Conservation (phyloP, 2,888 invertebrate species). For the Dyspetes luteomarginatus region DNA sequence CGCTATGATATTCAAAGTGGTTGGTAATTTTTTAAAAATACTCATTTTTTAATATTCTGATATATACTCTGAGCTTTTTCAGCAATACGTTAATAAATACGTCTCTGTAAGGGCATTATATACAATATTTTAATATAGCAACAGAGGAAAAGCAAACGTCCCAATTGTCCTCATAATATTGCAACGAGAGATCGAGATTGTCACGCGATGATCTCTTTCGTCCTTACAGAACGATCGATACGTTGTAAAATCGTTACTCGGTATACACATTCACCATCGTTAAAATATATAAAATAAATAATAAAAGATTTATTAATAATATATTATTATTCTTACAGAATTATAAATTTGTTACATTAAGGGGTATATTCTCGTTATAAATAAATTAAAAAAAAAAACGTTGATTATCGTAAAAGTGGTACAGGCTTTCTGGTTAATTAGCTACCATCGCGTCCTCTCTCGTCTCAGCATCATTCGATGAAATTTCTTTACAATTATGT, state of each 20-base stretch:
- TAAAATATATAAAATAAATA: too few species aligned
- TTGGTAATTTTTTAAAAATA: background rate
- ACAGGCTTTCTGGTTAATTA: constrained; percentile 47
- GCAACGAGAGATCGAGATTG: constrained; percentile 29
- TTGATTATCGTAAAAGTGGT: constrained; percentile 29
- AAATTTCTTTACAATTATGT: constrained; percentile 56
- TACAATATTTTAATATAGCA: background rate
- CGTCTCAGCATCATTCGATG: constrained; percentile 32
- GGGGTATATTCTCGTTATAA: background rate
- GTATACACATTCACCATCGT: background rate
- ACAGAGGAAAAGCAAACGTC: background rate
- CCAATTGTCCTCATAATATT: constrained; percentile 10
- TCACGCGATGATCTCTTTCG: constrained; percentile 25
- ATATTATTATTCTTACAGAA: too few species aligned
- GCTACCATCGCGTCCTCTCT: constrained; percentile 13
- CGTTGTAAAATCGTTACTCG: constrained; percentile 3
- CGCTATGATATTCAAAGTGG: too few species aligned
- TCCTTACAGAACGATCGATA: background rate
- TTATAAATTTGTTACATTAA: background rate
- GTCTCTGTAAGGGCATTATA: background rate
- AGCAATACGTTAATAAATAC: background rate
- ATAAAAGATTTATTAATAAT: too few species aligned
- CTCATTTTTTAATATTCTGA: background rate
- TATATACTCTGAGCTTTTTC: background rate
- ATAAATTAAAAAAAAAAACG: too few species aligned